A percentile compares a stretch with the other conserved stretches of the same genome.
Conservation (phyloP, 2,797 vertebrate species). For the Mus caroli region DNA sequence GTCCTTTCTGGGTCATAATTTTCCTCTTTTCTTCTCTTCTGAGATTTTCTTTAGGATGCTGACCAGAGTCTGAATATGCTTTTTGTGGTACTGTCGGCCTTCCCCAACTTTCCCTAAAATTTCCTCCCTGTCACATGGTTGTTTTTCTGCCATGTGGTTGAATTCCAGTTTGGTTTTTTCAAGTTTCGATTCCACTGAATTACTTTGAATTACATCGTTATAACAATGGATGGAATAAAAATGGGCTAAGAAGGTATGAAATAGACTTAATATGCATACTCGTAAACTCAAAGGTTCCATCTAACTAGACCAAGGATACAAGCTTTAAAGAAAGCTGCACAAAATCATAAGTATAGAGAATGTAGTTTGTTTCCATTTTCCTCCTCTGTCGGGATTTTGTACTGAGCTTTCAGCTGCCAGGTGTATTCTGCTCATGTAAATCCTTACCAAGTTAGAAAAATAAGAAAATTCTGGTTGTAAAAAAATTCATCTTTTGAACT, state of each 20-base stretch:
- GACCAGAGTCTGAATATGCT: background rate
- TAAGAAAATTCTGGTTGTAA: background rate
- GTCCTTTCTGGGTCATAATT: background rate
- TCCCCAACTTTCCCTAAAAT: background rate
- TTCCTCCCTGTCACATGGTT: background rate
- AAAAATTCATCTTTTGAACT: background rate
- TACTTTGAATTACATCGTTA: constrained; percentile 39
- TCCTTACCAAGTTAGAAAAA: constrained; percentile 11
- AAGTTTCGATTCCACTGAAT: background rate
- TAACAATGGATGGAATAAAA: constrained; percentile 56
- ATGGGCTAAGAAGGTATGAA: constrained; percentile 24
- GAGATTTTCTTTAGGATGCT: background rate
- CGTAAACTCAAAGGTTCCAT: constrained; percentile 26
- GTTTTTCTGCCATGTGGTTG: background rate
- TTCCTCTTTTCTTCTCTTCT: background rate
- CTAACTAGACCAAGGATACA: constrained; percentile 8
- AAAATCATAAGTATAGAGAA: background rate
- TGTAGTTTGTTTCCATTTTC: constrained; percentile 32
- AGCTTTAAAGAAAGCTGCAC: background rate
- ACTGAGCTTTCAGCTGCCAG: background rate
- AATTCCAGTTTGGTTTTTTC: background rate
- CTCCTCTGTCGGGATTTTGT: background rate
- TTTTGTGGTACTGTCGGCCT: background rate
- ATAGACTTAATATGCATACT: constrained; percentile 23
- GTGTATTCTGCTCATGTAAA: background rate